Evolutionary conservation across 2,113 vertebrate genomes (phyloP).

Genomic region (Poicephalus gulielmi): DNA sequence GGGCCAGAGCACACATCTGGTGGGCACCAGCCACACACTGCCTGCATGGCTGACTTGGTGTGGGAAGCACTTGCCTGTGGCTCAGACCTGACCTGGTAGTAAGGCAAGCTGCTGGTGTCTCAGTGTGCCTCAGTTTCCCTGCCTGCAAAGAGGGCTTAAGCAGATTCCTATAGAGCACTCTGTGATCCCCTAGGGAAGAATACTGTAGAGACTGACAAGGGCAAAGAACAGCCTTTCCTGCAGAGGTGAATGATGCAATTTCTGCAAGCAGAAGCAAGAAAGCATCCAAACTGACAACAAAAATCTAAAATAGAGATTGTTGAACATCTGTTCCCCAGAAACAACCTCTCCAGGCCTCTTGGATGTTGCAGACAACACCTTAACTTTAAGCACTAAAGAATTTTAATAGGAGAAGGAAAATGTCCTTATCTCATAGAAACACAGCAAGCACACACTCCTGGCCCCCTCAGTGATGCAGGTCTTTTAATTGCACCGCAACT

Average conservation of each 20-base stretch:
- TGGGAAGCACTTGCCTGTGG: background rate
- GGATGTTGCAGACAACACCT: background rate
- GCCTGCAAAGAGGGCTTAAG: background rate
- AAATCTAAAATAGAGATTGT: background rate
- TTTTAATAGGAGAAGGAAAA: background rate
- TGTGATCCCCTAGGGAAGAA: background rate
- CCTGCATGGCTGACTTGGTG: background rate
- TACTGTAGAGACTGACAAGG: fast-evolving
- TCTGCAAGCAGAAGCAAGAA: background rate
- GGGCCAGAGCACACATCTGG: background rate
- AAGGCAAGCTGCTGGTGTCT: background rate
- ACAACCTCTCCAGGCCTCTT: background rate
- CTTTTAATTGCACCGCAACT: background rate
- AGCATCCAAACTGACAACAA: background rate
- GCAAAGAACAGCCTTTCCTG: background rate
- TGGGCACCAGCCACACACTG: fast-evolving
- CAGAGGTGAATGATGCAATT: background rate
- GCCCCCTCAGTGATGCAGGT: background rate
- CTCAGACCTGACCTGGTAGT: background rate
- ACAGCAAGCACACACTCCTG: background rate
- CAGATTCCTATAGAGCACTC: background rate
- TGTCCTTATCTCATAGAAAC: background rate
- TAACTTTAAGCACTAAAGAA: background rate
- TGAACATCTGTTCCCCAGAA: constrained; percentile 23
- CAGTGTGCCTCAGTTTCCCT: background rate